Conservation (phyloP, 2,888 invertebrate species). For the Cynaeus angustus region DNA sequence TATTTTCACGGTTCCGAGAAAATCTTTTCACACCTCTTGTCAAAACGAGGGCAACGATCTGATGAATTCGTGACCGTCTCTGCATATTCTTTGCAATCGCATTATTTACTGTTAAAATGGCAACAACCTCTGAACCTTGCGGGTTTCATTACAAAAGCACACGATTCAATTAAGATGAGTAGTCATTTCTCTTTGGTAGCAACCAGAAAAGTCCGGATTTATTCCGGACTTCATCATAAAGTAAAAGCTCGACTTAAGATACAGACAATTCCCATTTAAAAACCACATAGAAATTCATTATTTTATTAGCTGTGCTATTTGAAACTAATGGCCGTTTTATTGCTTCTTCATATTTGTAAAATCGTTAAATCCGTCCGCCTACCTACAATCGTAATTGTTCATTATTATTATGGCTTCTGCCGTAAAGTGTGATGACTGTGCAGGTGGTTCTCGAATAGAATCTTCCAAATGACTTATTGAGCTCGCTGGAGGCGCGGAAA, state of each 20-base stretch:
- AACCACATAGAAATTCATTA: conserved; percentile 23
- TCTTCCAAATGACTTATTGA: too few relatives aligned
- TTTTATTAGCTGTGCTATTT: conserved; percentile 24
- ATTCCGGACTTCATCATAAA: conserved; percentile 4
- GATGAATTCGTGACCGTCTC: conserved; percentile 18
- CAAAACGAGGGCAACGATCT: conserved; percentile 26
- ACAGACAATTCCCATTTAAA: conserved; percentile 10
- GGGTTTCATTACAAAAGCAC: conserved; percentile 36
- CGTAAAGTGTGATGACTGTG: conserved; percentile 17
- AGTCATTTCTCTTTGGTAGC: background rate
- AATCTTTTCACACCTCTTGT: conserved; percentile 32
- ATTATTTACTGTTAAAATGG: conserved; percentile 32
- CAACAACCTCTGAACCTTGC: conserved; percentile 29
- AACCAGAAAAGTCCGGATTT: conserved; percentile 1
- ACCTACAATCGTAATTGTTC: conserved; percentile 19
- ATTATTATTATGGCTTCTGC: conserved; percentile 18
- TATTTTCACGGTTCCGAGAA: conserved; percentile 38
- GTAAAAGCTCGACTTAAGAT: background rate
- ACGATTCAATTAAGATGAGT: conserved; percentile 38
- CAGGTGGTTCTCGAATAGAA: conserved; percentile 10
- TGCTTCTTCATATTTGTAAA: conserved; percentile 37
- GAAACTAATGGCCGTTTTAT: conserved; percentile 31
- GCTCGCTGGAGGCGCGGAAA: too few relatives aligned
- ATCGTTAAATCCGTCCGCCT: conserved; percentile 21
- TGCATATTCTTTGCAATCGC: conserved; percentile 12